Conservation (phyloP, 2,888 invertebrate species). For the Drosophila fulvimacula region DNA sequence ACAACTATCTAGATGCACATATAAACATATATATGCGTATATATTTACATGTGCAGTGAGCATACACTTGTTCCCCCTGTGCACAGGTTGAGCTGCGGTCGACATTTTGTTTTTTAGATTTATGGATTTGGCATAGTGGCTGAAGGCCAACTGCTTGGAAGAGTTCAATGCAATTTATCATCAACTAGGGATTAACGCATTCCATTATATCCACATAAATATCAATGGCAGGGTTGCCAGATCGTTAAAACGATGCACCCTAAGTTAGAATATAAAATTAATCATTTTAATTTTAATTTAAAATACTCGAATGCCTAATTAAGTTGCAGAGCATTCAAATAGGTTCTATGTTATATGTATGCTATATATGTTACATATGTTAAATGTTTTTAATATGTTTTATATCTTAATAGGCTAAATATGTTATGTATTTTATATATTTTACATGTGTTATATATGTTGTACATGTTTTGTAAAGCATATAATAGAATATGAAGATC, state of each 20-base stretch:
- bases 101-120: constrained; percentile 50
- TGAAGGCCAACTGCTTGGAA: constrained; percentile 67
- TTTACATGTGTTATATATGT: too few relatives aligned
- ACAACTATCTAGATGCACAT: constrained; percentile 18
- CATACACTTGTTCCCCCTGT: constrained; percentile 41
- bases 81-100: constrained; percentile 54
- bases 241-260: neutral
- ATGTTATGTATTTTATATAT: too few relatives aligned
- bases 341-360: too few relatives aligned
- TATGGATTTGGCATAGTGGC: constrained; percentile 53
- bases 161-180: constrained; percentile 74
- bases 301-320: neutral
- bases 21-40: neutral
- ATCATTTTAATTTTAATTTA: neutral
- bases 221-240: neutral
- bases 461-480: too few relatives aligned
- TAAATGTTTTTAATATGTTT: too few relatives aligned
- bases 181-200: constrained; percentile 28
- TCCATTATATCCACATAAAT: constrained; percentile 7
- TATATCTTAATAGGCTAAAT: too few relatives aligned
- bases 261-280: neutral
- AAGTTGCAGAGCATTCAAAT: neutral
- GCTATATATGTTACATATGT: too few relatives aligned
- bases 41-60: neutral
- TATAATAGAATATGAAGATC: too few relatives aligned